Evolutionary conservation across 2,888 invertebrate species (phyloP).

Genomic region (Griposia aprilina): DNA sequence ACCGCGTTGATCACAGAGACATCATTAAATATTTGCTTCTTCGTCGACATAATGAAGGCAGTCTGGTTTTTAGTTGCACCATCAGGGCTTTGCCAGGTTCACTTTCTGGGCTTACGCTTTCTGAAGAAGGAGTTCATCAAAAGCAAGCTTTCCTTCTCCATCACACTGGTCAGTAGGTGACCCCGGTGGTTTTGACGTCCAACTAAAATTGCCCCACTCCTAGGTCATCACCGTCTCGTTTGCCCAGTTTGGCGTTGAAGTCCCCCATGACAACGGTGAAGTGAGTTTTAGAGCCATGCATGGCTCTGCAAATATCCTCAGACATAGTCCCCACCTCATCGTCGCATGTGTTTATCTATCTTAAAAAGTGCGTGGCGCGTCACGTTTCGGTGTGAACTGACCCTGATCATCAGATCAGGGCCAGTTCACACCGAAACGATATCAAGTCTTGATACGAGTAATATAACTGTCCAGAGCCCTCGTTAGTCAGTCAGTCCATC

Average conservation of each 20-base stretch:
- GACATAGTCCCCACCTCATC: not conserved
- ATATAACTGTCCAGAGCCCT: conserved; percentile 16
- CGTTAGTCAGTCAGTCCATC: conserved; percentile 26
- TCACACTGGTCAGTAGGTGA: not conserved
- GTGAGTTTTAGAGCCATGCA: not conserved
- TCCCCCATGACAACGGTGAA: not conserved
- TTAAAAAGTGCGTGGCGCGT: not conserved
- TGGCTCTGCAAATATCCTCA: too few species aligned
- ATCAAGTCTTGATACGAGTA: not conserved
- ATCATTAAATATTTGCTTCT: not conserved
- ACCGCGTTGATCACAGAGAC: not conserved
- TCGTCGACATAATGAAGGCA: too few species aligned
- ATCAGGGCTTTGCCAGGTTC: too few species aligned
- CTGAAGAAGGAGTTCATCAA: too few species aligned
- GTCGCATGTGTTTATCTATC: not conserved
- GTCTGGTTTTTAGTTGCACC: too few species aligned
- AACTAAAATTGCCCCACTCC: not conserved
- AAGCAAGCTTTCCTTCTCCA: not conserved
- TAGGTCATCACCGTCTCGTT: not conserved
- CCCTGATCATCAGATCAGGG: too few species aligned
- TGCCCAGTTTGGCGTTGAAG: not conserved
- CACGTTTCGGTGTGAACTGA: not conserved
- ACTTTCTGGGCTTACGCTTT: too few species aligned
- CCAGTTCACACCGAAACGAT: too few species aligned
- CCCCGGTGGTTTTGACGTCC: not conserved